Conservation (phyloP, 2,888 invertebrate genomes). For the Ferrisia virgata region DNA sequence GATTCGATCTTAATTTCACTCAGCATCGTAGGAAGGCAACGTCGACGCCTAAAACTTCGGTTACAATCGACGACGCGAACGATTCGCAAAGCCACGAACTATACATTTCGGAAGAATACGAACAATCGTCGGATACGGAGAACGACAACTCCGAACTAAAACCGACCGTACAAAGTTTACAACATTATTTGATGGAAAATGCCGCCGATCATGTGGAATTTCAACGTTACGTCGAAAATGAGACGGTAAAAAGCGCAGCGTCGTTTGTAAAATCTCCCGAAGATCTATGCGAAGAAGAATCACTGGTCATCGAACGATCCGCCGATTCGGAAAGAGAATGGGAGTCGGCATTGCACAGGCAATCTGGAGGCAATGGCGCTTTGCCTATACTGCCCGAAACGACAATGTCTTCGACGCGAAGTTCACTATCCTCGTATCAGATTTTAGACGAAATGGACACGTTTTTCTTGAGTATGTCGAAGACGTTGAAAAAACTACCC, state of each 20-base stretch:
- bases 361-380: not conserved
- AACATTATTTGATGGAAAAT: not conserved
- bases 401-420: not conserved
- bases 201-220: not conserved
- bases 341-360: not conserved
- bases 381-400: not conserved
- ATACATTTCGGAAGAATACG: constrained; percentile 42
- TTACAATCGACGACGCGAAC: not conserved
- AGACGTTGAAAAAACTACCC: constrained; percentile 37
- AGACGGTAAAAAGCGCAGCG: not conserved
- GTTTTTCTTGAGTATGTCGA: constrained; percentile 44
- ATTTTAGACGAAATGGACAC: constrained; percentile 37
- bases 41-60: not conserved
- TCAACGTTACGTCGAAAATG: not conserved
- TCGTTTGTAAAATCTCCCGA: not conserved
- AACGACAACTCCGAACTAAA: not conserved
- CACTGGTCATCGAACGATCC: not conserved
- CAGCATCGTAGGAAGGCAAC: not conserved
- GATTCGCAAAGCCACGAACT: constrained; percentile 27
- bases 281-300: not conserved
- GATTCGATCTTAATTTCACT: not conserved
- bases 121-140: not conserved
- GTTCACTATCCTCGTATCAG: not conserved
- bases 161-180: not conserved
- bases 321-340: not conserved